Evolutionary conservation across 2,888 invertebrate species (phyloP).

Genomic region (Sminthurides aquaticus): DNA sequence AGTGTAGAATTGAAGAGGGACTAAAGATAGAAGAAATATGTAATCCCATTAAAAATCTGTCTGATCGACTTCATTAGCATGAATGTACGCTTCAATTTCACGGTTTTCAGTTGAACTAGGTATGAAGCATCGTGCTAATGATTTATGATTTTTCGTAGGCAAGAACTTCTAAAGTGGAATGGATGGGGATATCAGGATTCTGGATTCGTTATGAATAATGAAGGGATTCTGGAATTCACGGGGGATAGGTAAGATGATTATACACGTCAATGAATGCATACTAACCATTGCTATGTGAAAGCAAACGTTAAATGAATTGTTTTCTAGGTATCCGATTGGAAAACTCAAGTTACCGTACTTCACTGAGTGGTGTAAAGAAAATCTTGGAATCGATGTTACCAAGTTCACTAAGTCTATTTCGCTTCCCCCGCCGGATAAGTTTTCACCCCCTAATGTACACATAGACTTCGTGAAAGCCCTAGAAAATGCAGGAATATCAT

Average conservation of each 20-base stretch:
- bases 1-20: no score
- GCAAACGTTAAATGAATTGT: not conserved
- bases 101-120: no score
- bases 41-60: no score
- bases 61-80: no score
- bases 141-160: conserved; percentile 58
- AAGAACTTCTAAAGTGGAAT: conserved; percentile 92
- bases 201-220: conserved; percentile 61
- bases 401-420: conserved; percentile 50
- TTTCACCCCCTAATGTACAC: conserved; percentile 55
- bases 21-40: no score
- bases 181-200: conserved; percentile 99
- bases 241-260: conserved; percentile 64
- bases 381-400: conserved; percentile 60
- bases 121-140: no score
- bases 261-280: no score
- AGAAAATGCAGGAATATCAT: conserved; percentile 52
- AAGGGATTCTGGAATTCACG: conserved; percentile 65
- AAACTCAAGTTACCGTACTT: conserved; percentile 67
- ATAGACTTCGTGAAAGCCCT: conserved; percentile 57
- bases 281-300: no score
- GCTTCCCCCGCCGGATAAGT: conserved; percentile 52
- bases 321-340: conserved; percentile 68
- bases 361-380: conserved; percentile 67
- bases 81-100: no score